Conservation (phyloP, 2,113 vertebrate genomes). For the Calyptomena viridis region DNA sequence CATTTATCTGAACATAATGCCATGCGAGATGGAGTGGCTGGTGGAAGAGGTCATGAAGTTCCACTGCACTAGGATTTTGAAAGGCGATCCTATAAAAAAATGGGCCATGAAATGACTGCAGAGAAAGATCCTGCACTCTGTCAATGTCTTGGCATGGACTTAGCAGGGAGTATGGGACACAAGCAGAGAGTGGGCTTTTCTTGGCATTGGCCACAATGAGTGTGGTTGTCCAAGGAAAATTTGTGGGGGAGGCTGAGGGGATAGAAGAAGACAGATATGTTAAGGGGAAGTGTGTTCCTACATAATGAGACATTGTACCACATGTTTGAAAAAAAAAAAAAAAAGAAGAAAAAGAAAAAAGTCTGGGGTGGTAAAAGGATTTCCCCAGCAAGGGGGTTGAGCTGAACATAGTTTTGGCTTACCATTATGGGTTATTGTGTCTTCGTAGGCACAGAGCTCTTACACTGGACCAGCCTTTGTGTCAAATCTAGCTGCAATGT, state of each 20-base stretch:
- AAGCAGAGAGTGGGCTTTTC: slow-evolving; percentile 54
- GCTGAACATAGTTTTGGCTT: slow-evolving; percentile 54
- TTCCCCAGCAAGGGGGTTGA: slow-evolving; percentile 24
- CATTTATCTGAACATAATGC: slow-evolving; percentile 9
- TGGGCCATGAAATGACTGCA: not conserved
- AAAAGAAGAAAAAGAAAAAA: accelerated
- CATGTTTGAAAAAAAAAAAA: not conserved
- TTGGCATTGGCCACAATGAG: slow-evolving; percentile 64
- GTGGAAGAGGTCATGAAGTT: slow-evolving; percentile 36
- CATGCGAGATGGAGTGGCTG: not conserved
- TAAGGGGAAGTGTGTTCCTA: slow-evolving; percentile 54
- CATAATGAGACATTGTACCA: slow-evolving; percentile 64
- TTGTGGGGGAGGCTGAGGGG: slow-evolving; percentile 29
- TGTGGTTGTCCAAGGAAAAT: slow-evolving; percentile 54
- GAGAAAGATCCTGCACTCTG: slow-evolving; percentile 34
- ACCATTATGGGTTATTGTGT: slow-evolving; percentile 11
- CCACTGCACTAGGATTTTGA: not conserved
- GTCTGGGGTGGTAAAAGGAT: slow-evolving; percentile 5
- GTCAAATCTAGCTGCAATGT: slow-evolving; percentile 16
- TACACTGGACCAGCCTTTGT: slow-evolving; percentile 44
- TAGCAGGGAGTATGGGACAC: not conserved
- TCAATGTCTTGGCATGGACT: slow-evolving; percentile 45
- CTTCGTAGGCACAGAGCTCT: not conserved
- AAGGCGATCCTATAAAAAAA: slow-evolving; percentile 28
- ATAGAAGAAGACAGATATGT: not conserved